Evolutionary conservation across 2,113 vertebrate species (phyloP).

Genomic region (Notarius quadriscutis): DNA sequence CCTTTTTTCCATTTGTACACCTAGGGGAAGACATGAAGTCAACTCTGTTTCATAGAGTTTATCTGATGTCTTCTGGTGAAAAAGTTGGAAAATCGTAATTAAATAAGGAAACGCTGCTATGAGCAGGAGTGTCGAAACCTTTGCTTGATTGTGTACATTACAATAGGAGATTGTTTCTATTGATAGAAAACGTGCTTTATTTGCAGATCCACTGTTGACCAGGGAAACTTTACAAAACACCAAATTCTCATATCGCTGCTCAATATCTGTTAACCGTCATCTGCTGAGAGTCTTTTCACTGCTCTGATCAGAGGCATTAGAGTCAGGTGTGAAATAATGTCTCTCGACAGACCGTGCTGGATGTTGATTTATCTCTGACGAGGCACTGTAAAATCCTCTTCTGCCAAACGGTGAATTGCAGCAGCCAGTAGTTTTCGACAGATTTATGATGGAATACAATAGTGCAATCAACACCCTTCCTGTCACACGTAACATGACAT

Average conservation of each 20-base stretch:
- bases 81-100: background rate
- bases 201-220: background rate
- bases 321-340: conserved; percentile 25
- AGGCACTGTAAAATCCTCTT: background rate
- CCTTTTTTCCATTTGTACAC: background rate
- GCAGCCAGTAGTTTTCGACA: background rate
- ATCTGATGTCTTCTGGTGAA: background rate
- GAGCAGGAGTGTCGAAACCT: background rate
- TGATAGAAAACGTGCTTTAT: background rate
- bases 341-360: background rate
- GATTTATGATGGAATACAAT: conserved; percentile 12
- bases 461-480: conserved; percentile 7
- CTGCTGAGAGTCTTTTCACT: background rate
- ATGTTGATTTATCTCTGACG: conserved; percentile 12
- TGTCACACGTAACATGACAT: background rate
- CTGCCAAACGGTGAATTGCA: background rate
- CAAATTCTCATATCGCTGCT: background rate
- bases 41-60: background rate
- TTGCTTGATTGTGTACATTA: background rate
- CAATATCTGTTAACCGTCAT: conserved; percentile 9
- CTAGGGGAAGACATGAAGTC: background rate
- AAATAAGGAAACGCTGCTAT: background rate
- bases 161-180: background rate
- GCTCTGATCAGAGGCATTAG: conserved; percentile 6
- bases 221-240: background rate